Base-by-base conservation (phyloP, 2,888 invertebrate genomes). In the Noctua comes region DNA sequence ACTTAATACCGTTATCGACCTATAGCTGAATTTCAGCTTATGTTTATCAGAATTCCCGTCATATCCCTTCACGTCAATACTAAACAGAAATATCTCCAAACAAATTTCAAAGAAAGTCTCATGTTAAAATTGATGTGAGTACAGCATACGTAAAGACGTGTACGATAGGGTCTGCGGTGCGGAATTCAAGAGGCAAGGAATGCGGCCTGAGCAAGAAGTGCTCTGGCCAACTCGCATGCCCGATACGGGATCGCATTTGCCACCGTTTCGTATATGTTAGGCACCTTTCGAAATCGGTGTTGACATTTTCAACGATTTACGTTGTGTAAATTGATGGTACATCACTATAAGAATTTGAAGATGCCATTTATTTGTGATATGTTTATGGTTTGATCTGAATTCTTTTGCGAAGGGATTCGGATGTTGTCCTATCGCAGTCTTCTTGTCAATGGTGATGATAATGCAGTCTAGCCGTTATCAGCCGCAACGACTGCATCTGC, bases 171-270 rank as follows among this genome's bases (percentile, higher is more conserved):
- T 78, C 82, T 90, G 88, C 88, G 88, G 90, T 90, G 90, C 91
- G 93, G 93, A 94, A 95, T 94, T 94, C 92, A 91, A 90, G 94
- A 90, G 92, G 92, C 91, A 85, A 91, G 94, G 95, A 95, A 95
- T 95, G 95, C 92, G 91, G 95, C 90, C 90, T 91, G 88, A 91
- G 92, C 95, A 94, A 94, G 93, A 94, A 95, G 91, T 93, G 91
- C 92, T 91, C 93, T 91, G 90, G 88, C 86, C 88, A 84, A 87
- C 84, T 89, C 88, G 88, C 88, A 89, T 86, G 86, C 86, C 85
- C 86, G 83, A 79, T 80, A 81, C 81, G 82, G 88, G 88, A 91
- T 90, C 88, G 85, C 86, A 88, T 89, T 88, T 88, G 88, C 87
- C 86, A 88, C 88, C 87, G 86, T 88, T 88, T 80, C 75, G 77